Conservation (phyloP, 53 echinoderm and acorn worm genomes). For the Holothuria scabra region DNA sequence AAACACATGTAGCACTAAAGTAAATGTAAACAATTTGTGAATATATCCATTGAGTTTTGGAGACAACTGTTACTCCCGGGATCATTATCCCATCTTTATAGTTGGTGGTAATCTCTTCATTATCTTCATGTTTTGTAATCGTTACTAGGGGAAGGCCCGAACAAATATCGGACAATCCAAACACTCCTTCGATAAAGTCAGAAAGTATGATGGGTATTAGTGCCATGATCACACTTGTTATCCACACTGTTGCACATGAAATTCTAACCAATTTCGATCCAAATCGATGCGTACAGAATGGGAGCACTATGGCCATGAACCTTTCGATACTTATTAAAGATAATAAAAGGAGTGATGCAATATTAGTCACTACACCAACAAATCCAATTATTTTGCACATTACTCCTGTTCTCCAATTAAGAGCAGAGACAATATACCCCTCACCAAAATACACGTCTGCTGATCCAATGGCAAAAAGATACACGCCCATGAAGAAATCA, state of each 20-base stretch:
- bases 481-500: slow-evolving; percentile 64
- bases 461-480: slow-evolving; percentile 51
- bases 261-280: slow-evolving; percentile 29
- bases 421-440: slow-evolving; percentile 42
- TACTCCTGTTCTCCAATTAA: slow-evolving; percentile 42
- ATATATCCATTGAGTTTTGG: slow-evolving; percentile 49
- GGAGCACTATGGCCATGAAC: slow-evolving; percentile 59
- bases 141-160: slow-evolving; percentile 53
- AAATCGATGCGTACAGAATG: slow-evolving; percentile 52
- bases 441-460: slow-evolving; percentile 44
- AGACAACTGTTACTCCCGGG: background rate
- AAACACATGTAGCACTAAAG: slow-evolving; percentile 50
- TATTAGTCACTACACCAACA: slow-evolving; percentile 49
- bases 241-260: slow-evolving; percentile 27
- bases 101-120: background rate
- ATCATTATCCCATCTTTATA: background rate
- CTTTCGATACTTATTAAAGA: slow-evolving; percentile 61
- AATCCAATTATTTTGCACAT: no score
- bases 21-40: slow-evolving; percentile 54
- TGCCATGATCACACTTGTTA: slow-evolving; percentile 12
- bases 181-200: slow-evolving; percentile 32
- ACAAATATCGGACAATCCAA: slow-evolving; percentile 65
- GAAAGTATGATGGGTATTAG: slow-evolving; percentile 45
- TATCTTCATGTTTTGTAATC: slow-evolving; percentile 26
- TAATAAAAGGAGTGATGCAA: slow-evolving; percentile 48